Base-by-base conservation (phyloP, 2,113 vertebrate species). In the Catharus minimus region DNA sequence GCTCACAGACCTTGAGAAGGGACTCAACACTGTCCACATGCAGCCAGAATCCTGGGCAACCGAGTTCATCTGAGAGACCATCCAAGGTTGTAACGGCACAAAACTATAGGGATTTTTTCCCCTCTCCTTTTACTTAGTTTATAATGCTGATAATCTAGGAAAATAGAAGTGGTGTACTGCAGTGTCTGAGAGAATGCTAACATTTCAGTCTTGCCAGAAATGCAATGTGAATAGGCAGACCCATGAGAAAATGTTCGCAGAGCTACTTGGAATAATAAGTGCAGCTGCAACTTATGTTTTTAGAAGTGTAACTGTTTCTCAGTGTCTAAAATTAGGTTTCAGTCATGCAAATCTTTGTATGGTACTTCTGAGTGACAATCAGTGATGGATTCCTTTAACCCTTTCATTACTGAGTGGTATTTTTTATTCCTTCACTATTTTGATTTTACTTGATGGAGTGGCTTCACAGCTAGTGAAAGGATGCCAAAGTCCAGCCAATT, bases 211-310 rank as follows among this genome's bases (percentile, higher is more conserved):
- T 55, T 75, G 76, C 61, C 61, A 92, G 77, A 91, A 88, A 67
- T 60, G 22, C 5, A 2, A 43, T 43, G 33, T 83, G 90, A 90
- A 71, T 61, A 78, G 61, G 58, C 52, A 78, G 75, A 82, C 53
- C 76, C 73, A 86, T 86, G 68, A 88, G 86, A 84, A 91, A 95
- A 90, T 49, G 41, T 64, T 10, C 88, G 68, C 76, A 83, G 44
- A 88, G 57, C 80, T 81, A 61, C 52, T 88, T 88, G 28, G 76
- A 93, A 86, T 93, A 86, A 41, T 57, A 83, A 88, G 32, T 68
- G 86, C 82, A 95, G 72, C 86, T 96, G 82, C 86, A 90, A 4
- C 87, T 90, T 84, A 55, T 20, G 46, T 68, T 93, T 92, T 90
- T 84, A 82, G 69, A 81, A 90, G 17, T 1, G 0, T 64, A 75